Conservation (phyloP, 92 coral and sea anemone species). For the Muricea muricata region DNA sequence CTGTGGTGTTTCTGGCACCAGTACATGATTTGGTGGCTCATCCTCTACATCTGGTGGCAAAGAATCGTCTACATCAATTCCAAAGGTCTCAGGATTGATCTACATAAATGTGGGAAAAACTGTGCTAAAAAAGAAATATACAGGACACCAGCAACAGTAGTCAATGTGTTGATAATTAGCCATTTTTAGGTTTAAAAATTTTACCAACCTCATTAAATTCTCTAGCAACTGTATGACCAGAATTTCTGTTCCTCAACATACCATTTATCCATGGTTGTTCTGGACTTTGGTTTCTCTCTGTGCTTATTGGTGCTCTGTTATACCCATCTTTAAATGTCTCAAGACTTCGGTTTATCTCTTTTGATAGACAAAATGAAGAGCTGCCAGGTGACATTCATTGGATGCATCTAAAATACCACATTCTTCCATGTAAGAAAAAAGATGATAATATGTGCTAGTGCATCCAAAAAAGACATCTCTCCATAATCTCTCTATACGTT, state of each 20-base stretch:
- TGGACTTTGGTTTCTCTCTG: not conserved
- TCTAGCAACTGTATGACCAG: not conserved
- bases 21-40: not conserved
- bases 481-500: not conserved
- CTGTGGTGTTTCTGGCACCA: not conserved
- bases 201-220: not conserved
- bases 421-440: not conserved
- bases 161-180: no score
- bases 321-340: not conserved
- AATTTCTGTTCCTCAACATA: constrained; percentile 4
- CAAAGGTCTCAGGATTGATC: not conserved
- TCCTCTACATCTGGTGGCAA: not conserved
- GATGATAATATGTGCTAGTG: not conserved
- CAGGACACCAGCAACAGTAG: no score
- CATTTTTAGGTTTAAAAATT: no score
- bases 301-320: constrained; percentile 4
- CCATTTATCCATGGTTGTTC: not conserved
- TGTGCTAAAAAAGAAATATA: no score
- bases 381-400: not conserved
- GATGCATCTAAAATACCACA: not conserved
- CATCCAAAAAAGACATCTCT: not conserved
- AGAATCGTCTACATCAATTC: not conserved
- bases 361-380: not conserved
- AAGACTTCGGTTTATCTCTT: not conserved
- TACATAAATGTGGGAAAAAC: no score